Evolutionary conservation across 2,888 invertebrate genomes (phyloP).

Genomic region (Amaurobius ferox): DNA sequence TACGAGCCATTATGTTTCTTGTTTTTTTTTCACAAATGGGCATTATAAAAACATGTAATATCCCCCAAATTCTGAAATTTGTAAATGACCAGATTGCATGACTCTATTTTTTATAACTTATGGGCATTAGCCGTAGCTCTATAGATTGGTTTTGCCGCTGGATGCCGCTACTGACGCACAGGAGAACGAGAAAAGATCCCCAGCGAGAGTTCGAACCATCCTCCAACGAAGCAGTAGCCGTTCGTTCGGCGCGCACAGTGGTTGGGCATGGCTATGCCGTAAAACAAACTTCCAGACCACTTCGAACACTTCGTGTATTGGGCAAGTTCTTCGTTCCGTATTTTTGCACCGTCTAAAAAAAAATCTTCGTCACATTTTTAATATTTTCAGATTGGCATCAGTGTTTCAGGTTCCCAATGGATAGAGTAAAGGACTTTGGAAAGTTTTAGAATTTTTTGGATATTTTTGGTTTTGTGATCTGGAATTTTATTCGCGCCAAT

Average conservation of each 20-base stretch:
- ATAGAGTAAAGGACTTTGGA: slow-evolving; percentile 31
- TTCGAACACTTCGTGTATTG: neutral
- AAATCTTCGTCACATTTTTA: neutral
- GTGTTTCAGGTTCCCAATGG: slow-evolving; percentile 46
- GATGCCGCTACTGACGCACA: slow-evolving; percentile 60
- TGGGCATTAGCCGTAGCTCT: neutral
- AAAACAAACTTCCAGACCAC: neutral
- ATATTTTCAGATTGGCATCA: neutral
- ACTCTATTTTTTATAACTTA: too few relatives aligned
- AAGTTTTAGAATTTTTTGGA: neutral
- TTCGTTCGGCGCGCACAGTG: slow-evolving; percentile 39
- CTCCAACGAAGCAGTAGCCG: slow-evolving; percentile 52
- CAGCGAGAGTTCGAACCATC: slow-evolving; percentile 36
- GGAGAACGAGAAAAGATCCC: slow-evolving; percentile 38
- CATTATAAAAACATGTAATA: too few relatives aligned
- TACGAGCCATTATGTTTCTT: too few relatives aligned
- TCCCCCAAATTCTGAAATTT: too few relatives aligned
- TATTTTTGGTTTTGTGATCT: slow-evolving; percentile 17
- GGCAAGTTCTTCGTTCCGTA: neutral
- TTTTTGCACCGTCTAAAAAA: neutral
- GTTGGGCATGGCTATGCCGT: slow-evolving; percentile 19
- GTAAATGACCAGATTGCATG: too few relatives aligned
- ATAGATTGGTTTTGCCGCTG: slow-evolving; percentile 41
- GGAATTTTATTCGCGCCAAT: neutral
- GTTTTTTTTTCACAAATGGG: too few relatives aligned